phyloP scores from a whole-genome alignment of 2,113 vertebrate genomes.

The Anas platyrhynchos region DNA sequence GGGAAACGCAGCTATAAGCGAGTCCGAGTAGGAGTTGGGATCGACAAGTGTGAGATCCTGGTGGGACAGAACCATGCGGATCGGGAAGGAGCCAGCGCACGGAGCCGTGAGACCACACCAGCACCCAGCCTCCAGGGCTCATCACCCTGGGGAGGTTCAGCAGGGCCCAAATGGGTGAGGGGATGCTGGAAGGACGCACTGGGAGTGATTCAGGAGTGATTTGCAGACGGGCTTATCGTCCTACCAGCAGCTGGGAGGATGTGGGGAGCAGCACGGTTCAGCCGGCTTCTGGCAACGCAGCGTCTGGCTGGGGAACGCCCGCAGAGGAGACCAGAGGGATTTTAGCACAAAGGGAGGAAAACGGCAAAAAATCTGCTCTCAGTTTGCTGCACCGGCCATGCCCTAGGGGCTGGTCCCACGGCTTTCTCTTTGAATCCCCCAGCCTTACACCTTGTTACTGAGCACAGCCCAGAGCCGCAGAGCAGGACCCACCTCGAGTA shows the following conservation, averaged over 20 bases:
- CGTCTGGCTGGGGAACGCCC: not conserved
- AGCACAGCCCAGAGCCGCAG: not conserved
- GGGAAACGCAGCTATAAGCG: slow-evolving; percentile 7
- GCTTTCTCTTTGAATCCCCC: rapidly evolving
- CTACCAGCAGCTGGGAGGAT: rapidly evolving
- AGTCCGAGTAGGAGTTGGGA: slow-evolving; percentile 28
- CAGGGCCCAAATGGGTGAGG: not conserved
- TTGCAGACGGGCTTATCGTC: not conserved
- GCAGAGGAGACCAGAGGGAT: not conserved
- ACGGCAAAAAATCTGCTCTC: rapidly evolving
- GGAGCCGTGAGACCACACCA: not conserved
- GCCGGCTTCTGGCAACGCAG: rapidly evolving
- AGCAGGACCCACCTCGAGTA: not conserved
- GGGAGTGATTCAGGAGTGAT: rapidly evolving
- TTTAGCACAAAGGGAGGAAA: not conserved
- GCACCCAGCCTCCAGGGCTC: not conserved
- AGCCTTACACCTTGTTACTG: not conserved
- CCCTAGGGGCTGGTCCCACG: not conserved
- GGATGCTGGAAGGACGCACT: not conserved
- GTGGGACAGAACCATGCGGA: not conserved
- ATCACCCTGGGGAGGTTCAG: not conserved
- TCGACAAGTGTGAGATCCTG: slow-evolving; percentile 34
- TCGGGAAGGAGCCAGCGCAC: not conserved
- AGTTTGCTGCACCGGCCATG: rapidly evolving
- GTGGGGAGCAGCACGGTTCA: rapidly evolving